A percentile compares a stretch with the other conserved stretches of the same genome.
phyloP scores from a whole-genome alignment of 2,113 vertebrate species.

The Melanerpes aurifrons region DNA sequence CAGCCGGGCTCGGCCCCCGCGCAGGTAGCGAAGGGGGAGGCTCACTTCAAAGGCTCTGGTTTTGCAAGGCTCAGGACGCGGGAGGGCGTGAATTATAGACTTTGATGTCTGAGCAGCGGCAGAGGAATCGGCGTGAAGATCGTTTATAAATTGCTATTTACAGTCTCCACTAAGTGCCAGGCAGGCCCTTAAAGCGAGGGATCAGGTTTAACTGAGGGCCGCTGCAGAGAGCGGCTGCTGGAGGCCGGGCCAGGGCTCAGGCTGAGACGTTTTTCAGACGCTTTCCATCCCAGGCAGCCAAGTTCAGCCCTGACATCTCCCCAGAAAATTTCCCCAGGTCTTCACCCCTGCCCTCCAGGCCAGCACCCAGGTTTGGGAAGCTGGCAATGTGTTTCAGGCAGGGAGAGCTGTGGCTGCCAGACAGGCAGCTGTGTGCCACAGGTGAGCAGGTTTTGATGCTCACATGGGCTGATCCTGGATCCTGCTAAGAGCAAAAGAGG shows the following conservation, averaged over 20 bases:
- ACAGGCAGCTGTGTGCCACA: neutral
- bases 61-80: constrained; percentile 61
- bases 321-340: neutral
- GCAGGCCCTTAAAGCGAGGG: constrained; percentile 62
- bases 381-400: accelerated
- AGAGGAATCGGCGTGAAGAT: constrained; percentile 63
- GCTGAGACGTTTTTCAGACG: neutral
- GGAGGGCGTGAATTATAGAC: constrained; percentile 75
- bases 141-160: constrained; percentile 69
- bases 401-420: accelerated
- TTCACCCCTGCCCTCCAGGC: neutral
- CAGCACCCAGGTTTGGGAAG: neutral
- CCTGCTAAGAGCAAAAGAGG: neutral
- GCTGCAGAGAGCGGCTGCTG: neutral
- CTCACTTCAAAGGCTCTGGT: constrained; percentile 60
- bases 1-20: constrained; percentile 19
- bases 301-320: neutral
- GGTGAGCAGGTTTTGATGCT: neutral
- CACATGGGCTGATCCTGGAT: neutral
- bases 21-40: constrained; percentile 52
- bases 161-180: constrained; percentile 67
- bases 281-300: neutral
- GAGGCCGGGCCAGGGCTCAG: neutral
- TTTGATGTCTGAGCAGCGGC: constrained; percentile 69
- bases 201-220: constrained; percentile 67